A percentile compares a stretch with the other conserved stretches of the same genome.
phyloP scores from a whole-genome alignment of 2,113 vertebrate genomes.

The Castor canadensis region DNA sequence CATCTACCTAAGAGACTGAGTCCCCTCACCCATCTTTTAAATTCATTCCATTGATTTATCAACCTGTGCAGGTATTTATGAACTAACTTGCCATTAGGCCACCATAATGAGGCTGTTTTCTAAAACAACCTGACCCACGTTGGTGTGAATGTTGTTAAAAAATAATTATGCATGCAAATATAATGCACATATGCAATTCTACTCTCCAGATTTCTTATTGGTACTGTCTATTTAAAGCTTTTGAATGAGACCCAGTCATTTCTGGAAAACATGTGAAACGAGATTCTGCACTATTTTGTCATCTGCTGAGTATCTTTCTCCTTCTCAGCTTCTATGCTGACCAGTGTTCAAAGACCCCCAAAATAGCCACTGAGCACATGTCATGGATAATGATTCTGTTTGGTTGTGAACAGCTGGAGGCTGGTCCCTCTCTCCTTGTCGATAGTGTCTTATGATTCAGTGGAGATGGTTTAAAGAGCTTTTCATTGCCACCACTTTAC shows the following conservation, averaged over 20 bases:
- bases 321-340: slow-evolving; percentile 33
- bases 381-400: background rate
- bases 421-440: background rate
- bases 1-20: background rate
- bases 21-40: background rate
- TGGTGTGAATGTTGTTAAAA: background rate
- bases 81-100: background rate
- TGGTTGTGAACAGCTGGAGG: background rate
- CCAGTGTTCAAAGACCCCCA: background rate
- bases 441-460: background rate
- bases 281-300: slow-evolving; percentile 73
- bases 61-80: background rate
- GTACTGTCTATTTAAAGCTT: slow-evolving; percentile 74
- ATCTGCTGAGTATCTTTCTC: slow-evolving; percentile 60
- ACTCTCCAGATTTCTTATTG: slow-evolving; percentile 67
- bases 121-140: background rate
- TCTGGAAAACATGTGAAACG: slow-evolving; percentile 71
- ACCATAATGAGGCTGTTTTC: slow-evolving; percentile 10
- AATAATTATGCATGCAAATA: background rate
- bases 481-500: background rate
- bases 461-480: background rate
- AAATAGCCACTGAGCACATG: background rate
- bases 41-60: background rate
- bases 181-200: background rate
- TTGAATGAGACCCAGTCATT: slow-evolving; percentile 72